These are phyloP conservation scores for Neodiprion lecontei DNA, from an alignment of 1,140 invertebrate genomes.

Conservation along the genomic window DNA sequence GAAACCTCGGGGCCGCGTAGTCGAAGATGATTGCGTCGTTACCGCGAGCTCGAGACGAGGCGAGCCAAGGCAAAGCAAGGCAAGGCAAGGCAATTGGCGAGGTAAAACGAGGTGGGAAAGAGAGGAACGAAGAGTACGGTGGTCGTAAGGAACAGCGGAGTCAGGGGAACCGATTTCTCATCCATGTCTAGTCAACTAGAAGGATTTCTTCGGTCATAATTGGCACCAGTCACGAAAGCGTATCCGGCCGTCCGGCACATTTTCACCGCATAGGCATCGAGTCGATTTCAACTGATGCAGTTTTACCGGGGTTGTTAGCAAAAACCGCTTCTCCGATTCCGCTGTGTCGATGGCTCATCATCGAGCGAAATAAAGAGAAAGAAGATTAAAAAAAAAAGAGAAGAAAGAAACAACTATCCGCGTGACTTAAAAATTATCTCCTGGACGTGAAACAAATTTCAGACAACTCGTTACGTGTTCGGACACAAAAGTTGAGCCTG, in stretches of 20 bases:
- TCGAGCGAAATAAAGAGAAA: too few relatives aligned
- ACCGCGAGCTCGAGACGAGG: background rate
- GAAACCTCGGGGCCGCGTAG: background rate
- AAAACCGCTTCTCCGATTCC: too few relatives aligned
- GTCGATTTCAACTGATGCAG: too few relatives aligned
- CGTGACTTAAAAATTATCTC: too few relatives aligned
- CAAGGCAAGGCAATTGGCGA: background rate
- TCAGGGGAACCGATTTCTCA: background rate
- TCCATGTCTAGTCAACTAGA: conserved; percentile 2
- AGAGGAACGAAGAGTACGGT: background rate
- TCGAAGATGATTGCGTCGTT: background rate
- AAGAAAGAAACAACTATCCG: too few relatives aligned
- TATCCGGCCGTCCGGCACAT: background rate
- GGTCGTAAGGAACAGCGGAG: background rate
- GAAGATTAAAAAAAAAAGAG: too few relatives aligned
- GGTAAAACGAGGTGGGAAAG: background rate
- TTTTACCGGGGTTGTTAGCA: too few relatives aligned
- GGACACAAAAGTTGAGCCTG: too few relatives aligned
- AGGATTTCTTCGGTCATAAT: conserved; percentile 1
- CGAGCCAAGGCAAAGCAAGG: background rate
- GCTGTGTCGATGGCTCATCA: too few relatives aligned
- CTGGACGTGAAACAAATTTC: too few relatives aligned
- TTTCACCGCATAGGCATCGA: background rate
- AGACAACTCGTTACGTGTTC: too few relatives aligned
- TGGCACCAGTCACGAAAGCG: conserved; percentile 4